Percentiles rank a stretch among this genome's conserved stretches.
Conservation (phyloP, 2,797 vertebrate species). For the Peromyscus attwateri region DNA sequence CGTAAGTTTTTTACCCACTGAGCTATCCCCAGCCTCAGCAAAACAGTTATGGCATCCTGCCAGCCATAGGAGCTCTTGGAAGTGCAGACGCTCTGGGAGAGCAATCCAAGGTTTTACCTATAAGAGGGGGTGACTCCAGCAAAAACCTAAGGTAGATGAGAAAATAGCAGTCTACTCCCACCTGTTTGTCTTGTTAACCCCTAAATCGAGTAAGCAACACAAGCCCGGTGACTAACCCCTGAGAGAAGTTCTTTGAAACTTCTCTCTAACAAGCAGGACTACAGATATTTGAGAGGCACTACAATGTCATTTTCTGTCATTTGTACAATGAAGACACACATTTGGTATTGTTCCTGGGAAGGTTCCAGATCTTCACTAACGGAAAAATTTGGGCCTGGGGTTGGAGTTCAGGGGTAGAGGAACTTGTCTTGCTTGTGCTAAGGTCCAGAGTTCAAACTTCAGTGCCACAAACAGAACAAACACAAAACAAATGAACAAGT, state of each 20-base stretch:
- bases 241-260: neutral
- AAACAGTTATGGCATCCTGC: neutral
- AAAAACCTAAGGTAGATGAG: neutral
- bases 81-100: neutral
- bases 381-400: neutral
- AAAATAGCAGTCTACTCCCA: neutral
- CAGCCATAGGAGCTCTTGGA: neutral
- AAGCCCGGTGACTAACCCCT: neutral
- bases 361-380: neutral
- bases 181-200: slow-evolving; percentile 13
- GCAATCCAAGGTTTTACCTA: neutral
- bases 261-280: neutral
- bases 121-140: neutral
- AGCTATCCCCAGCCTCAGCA: neutral
- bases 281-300: neutral
- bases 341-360: neutral
- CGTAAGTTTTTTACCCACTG: neutral
- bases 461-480: neutral
- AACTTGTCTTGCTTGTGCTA: neutral
- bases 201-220: neutral
- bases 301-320: neutral
- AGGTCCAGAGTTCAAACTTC: neutral
- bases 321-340: neutral
- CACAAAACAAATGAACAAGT: neutral
- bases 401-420: neutral